Evolutionary conservation across 2,797 vertebrate species (phyloP).

Genomic region (Enteromius thamalakanensis): DNA sequence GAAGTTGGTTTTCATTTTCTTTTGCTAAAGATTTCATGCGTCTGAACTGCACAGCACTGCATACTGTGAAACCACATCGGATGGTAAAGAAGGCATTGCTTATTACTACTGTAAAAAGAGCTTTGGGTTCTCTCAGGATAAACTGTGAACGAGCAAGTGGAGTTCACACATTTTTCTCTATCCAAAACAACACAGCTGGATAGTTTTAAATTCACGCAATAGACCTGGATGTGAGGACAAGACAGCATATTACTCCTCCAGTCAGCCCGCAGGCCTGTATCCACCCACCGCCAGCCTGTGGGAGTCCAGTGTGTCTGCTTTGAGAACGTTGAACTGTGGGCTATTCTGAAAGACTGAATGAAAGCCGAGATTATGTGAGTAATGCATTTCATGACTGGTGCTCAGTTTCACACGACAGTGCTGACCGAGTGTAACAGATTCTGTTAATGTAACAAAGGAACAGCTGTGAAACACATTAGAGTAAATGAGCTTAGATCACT

Average conservation of each 20-base stretch:
- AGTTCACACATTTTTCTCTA: slow-evolving; percentile 17
- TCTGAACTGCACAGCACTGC: neutral
- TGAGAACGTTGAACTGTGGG: neutral
- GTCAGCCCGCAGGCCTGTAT: slow-evolving; percentile 30
- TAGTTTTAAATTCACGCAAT: slow-evolving; percentile 20
- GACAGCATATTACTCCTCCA: neutral
- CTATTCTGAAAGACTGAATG: neutral
- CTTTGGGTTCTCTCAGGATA: slow-evolving; percentile 36
- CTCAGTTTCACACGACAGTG: slow-evolving; percentile 10
- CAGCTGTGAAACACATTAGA: slow-evolving; percentile 36
- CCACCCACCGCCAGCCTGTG: slow-evolving; percentile 15
- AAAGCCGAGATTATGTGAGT: neutral
- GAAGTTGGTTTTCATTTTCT: neutral
- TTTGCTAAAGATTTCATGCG: neutral
- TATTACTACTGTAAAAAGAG: slow-evolving; percentile 1
- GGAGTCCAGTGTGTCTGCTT: neutral
- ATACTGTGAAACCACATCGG: slow-evolving; percentile 26
- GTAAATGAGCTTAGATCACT: slow-evolving; percentile 18
- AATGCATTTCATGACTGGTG: slow-evolving; percentile 15
- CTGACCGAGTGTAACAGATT: slow-evolving; percentile 16
- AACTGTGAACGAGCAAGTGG: slow-evolving; percentile 36
- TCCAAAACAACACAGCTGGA: slow-evolving; percentile 11
- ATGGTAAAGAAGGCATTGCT: neutral
- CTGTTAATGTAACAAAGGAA: slow-evolving; percentile 2
- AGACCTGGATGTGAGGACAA: slow-evolving; percentile 47